Evolutionary conservation across 1,140 invertebrate species (phyloP).

Genomic region (Coenobita brevimanus): DNA sequence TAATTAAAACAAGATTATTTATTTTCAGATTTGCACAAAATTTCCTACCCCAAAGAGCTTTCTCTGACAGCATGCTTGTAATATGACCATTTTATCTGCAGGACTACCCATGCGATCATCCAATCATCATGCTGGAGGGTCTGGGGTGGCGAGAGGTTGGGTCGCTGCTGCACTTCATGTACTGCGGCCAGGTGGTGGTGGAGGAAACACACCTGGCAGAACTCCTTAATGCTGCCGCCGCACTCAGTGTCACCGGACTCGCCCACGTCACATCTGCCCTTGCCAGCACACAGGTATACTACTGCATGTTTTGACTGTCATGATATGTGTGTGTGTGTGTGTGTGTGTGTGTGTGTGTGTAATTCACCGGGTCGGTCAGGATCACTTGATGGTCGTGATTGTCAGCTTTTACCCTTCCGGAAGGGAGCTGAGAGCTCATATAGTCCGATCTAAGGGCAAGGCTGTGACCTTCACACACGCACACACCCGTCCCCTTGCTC

Average conservation of each 20-base stretch:
- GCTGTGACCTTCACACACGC: too few species aligned
- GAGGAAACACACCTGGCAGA: conserved; percentile 45
- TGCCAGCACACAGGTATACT: conserved; percentile 42
- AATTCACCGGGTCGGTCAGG: too few species aligned
- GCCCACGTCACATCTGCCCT: conserved; percentile 56
- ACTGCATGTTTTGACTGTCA: neutral
- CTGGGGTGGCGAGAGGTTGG: conserved; percentile 48
- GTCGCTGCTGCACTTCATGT: conserved; percentile 64
- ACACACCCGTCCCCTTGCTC: too few species aligned
- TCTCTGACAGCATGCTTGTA: too few species aligned
- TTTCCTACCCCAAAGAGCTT: too few species aligned
- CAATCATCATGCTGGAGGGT: conserved; percentile 61
- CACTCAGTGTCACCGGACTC: conserved; percentile 50
- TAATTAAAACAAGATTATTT: too few species aligned
- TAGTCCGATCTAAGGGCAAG: too few species aligned
- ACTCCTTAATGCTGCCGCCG: conserved; percentile 50
- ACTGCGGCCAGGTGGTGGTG: conserved; percentile 60
- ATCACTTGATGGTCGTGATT: too few species aligned
- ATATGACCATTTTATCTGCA: conserved; percentile 27
- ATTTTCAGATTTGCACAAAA: too few species aligned
- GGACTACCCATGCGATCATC: conserved; percentile 66
- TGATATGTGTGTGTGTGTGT: too few species aligned
- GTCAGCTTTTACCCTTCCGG: too few species aligned
- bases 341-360: neutral
- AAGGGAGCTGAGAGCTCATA: too few species aligned